phyloP scores from a whole-genome alignment of 2,888 invertebrate species.

The Hyposoter didymator region DNA sequence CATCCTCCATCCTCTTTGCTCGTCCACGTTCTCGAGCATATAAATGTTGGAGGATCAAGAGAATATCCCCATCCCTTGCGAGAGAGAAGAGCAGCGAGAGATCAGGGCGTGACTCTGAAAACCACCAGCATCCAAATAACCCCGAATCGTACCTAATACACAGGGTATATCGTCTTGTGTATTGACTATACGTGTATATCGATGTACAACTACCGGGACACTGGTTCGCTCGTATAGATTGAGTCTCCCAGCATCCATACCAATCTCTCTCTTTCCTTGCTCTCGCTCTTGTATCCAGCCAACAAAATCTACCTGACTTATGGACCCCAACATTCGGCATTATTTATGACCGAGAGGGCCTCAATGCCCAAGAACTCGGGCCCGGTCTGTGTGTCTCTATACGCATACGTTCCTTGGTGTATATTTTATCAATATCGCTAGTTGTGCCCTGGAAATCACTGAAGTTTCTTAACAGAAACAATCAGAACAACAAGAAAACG shows the following conservation, averaged over 20 bases:
- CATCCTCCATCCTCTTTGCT: conserved; percentile 28
- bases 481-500: not conserved
- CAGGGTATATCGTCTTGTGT: not conserved
- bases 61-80: conserved; percentile 52
- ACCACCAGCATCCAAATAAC: conserved; percentile 81
- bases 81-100: conserved; percentile 56
- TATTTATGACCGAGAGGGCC: conserved; percentile 80
- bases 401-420: not conserved
- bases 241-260: conserved; percentile 48
- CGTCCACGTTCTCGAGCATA: conserved; percentile 6
- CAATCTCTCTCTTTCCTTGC: not conserved
- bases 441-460: not conserved
- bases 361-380: conserved; percentile 74
- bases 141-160: conserved; percentile 69
- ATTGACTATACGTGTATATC: conserved; percentile 8
- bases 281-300: conserved; percentile 68
- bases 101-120: conserved; percentile 83
- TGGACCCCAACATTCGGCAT: conserved; percentile 81
- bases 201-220: conserved; percentile 29
- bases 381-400: conserved; percentile 64
- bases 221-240: conserved; percentile 54
- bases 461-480: not conserved
- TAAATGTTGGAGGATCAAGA: conserved; percentile 21
- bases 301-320: conserved; percentile 83
- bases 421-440: conserved; percentile 6